Base-by-base conservation (phyloP, 1,140 invertebrate genomes). In the Brachionus plicatilis region DNA sequence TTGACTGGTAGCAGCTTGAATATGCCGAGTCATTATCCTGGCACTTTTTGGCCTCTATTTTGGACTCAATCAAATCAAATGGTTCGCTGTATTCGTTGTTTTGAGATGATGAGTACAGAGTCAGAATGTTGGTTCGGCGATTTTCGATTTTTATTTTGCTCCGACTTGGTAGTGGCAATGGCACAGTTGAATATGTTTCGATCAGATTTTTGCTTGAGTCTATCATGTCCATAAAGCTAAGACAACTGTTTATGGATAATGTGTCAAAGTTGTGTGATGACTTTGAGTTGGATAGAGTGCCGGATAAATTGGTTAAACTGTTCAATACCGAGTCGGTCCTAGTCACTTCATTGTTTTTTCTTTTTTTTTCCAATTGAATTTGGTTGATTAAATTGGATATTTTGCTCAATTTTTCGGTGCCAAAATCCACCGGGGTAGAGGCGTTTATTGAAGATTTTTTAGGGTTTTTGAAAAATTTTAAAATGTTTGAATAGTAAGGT, bases 31-130 rank as follows among this genome's bases (percentile, higher is more conserved):
- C 72, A 20, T 76, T 45, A 14, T 76, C 43, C 6, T 50, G 20
- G 9, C 47, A 50, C 33, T 76, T 76, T 8, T 50, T 50, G 9
- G n/a, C 2, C 43, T 76, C 72, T 29, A 37, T 1, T 45, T 72
- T 72, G 9, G 33, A 17, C n/a, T 12, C 12, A 17, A 72, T 72
- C 41, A 72, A 72, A 72, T 72, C 68, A 17, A 72, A 72, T 24
- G 68, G 68, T 9, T 72, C 68, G 41, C 68, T 72, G 68, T 72
- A 72, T 8, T 72, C 68, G n/a, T 72, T 72, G 33, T n/a, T 72
- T 50, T 50, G 45, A 0, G 5, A 37, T 27, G n/a, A 24, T 12
- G 45, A 50, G 14, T 27, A 76, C 7, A 76, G 11, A 27, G 45
- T 50, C 29, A 72, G 17, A 41, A 72, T 43, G 20, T 72, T 72